Evolutionary conservation across 2,888 invertebrate genomes (phyloP).

Genomic region (Athalia circularis): DNA sequence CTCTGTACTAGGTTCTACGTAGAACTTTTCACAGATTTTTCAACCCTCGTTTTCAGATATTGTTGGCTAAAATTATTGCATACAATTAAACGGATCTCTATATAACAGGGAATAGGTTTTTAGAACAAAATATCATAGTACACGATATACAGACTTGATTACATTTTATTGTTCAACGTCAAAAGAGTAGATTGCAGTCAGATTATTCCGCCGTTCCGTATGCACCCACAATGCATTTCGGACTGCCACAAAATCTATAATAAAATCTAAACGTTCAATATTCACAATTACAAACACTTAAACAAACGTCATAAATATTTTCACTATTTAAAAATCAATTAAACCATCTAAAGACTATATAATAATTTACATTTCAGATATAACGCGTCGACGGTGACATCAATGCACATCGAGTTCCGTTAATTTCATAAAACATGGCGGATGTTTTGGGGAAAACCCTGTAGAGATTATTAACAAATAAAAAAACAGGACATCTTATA

Average conservation of each 20-base stretch:
- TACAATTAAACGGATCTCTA: too few relatives aligned
- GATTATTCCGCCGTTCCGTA: constrained; percentile 60
- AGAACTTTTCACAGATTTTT: not conserved
- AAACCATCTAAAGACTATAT: constrained; percentile 48
- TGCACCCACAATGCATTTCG: constrained; percentile 60
- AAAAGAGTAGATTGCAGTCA: constrained; percentile 31
- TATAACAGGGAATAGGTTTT: constrained; percentile 21
- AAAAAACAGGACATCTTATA: not conserved
- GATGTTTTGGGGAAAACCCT: not conserved
- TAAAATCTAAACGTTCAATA: constrained; percentile 48
- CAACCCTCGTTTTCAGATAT: not conserved
- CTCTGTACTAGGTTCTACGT: constrained; percentile 46
- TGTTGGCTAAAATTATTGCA: too few relatives aligned
- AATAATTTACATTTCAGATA: constrained; percentile 46
- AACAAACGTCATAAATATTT: constrained; percentile 49
- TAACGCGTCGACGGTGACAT: constrained; percentile 56
- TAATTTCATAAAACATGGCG: constrained; percentile 41
- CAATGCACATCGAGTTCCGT: constrained; percentile 58
- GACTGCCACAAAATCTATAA: constrained; percentile 64
- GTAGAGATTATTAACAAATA: not conserved
- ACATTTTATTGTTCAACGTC: constrained; percentile 17
- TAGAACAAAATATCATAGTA: not conserved
- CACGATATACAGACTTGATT: constrained; percentile 14
- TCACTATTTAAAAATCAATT: constrained; percentile 52
- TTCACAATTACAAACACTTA: constrained; percentile 4